Base-by-base conservation (phyloP, 2,113 vertebrate species). In the Bucco capensis region DNA sequence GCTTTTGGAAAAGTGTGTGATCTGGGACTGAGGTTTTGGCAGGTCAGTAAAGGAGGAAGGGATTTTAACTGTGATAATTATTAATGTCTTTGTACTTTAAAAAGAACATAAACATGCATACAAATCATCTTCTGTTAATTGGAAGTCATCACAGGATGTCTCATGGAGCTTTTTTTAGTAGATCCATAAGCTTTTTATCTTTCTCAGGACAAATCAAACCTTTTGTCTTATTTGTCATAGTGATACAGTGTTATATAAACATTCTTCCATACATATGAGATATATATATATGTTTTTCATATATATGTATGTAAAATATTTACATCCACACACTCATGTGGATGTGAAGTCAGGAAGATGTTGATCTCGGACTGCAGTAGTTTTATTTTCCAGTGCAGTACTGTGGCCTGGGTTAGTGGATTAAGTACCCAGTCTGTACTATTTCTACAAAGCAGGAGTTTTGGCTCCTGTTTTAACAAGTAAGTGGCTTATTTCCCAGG, bases 21-120 rank as follows among this genome's bases (percentile, higher is more conserved):
- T 88, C 66, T 91, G 87, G 64, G 65, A 21, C 69, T 95, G 84
- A 92, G 67, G 78, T 70, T 80, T 89, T 79, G 85, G 84, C 80
- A 95, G 92, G 88, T 90, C 74, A 88, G 88, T 90, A 91, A 93
- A 96, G 88, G 86, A 93, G 90, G 71, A 72, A 67, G 44, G 66
- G 42, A 72, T 76, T 90, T 57, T 18, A 85, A 62, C 76, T 50
- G 53, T 5, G 14, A 56, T 66, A 64, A 57, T 95, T 86, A 37
- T 38, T 66, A 75, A 70, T 72, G 72, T 49, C 79, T 80, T 44
- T 83, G 49, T 75, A 89, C 86, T 90, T 92, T 24, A 83, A 60
- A 94, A 89, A 62, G 28, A 46, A 19, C 73, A 44, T 71, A 75
- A 91, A 66, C 47, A 19, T 24, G 12, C 70, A 60, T 54, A 51